Percentiles rank a stretch among this genome's conserved stretches.
These are phyloP conservation scores for Clitarchus hookeri DNA, from an alignment of 2,888 invertebrate genomes.

Conservation along the genomic window DNA sequence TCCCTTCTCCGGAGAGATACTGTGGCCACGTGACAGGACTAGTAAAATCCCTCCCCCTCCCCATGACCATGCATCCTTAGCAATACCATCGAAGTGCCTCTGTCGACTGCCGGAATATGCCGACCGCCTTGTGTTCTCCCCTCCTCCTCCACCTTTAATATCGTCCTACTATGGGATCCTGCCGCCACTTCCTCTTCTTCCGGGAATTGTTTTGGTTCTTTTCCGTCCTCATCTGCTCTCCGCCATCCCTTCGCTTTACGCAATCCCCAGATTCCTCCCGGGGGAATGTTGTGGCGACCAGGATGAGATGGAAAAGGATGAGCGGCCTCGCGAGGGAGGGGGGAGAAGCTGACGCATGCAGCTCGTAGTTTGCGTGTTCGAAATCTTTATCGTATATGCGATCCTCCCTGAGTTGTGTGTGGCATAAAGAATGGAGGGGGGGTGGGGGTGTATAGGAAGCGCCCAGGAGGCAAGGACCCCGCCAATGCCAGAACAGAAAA, in stretches of 20 bases:
- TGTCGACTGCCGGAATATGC: neutral
- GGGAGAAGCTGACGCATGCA: neutral
- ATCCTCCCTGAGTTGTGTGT: neutral
- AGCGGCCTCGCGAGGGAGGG: neutral
- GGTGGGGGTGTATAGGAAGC: too few relatives aligned
- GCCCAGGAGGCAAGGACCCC: too few relatives aligned
- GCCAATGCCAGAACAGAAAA: too few relatives aligned
- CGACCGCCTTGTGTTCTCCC: neutral
- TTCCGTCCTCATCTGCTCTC: neutral
- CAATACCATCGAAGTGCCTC: neutral
- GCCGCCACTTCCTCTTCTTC: conserved; percentile 1
- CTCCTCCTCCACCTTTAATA: neutral
- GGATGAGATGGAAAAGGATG: neutral
- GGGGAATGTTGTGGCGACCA: neutral
- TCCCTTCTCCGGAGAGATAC: neutral
- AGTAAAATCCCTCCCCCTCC: neutral
- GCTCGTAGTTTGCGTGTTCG: neutral
- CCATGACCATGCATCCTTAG: neutral
- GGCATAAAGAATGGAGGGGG: too few relatives aligned
- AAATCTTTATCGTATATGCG: neutral
- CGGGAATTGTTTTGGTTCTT: conserved; percentile 5
- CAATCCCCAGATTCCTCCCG: neutral
- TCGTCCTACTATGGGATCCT: neutral
- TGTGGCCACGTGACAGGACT: conserved; percentile 2
- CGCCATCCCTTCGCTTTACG: too few relatives aligned